Base-by-base conservation (phyloP, 1,140 invertebrate species). In the Drosophila kikkawai region DNA sequence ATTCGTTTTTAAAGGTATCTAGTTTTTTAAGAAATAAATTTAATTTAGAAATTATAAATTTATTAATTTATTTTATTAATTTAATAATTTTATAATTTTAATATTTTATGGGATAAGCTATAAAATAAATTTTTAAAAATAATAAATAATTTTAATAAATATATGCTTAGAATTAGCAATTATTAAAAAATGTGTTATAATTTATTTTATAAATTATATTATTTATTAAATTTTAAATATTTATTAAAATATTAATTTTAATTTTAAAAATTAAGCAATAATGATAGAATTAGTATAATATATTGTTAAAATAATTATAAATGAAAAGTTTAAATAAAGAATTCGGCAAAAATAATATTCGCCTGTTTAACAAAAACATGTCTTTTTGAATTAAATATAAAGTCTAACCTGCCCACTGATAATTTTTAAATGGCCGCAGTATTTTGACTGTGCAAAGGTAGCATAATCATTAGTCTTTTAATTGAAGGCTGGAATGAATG, bases 331-430 rank as follows among this genome's bases (percentile, higher is more conserved):
- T 92, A 73, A 70, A 84, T 93, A 94, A 95, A 93, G 93, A 95
- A 95, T 93, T 95, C 90, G 93, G 93, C 95, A 95, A 95, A 93
- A 92, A 88, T 92, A 93, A 93, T 94, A 94, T 94, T 94, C 93
- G 94, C 93, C 93, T 96, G 95, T 96, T 96, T 96, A 96, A 85
- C 94, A 96, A 96, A 96, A 96, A 96, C 95, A 95, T 96, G 93
- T 94, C 94, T 94, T 94, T 93, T 94, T 93, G 94, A 91, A 73
- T 68, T 92, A 93, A 93, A 94, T 95, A 93, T 93, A 94, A 95
- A 93, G 93, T 95, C 93, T 91, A 92, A 93, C 93, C 95, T 96
- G 95, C 94, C 93, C 79, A 82, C 74, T 81, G 79, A 82, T 32
- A 63, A 51, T 48, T 73, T 66, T 82, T 82, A 76, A 95, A 95